Conservation (phyloP, 2,888 invertebrate genomes). For the Petrolisthes cinctipes region DNA sequence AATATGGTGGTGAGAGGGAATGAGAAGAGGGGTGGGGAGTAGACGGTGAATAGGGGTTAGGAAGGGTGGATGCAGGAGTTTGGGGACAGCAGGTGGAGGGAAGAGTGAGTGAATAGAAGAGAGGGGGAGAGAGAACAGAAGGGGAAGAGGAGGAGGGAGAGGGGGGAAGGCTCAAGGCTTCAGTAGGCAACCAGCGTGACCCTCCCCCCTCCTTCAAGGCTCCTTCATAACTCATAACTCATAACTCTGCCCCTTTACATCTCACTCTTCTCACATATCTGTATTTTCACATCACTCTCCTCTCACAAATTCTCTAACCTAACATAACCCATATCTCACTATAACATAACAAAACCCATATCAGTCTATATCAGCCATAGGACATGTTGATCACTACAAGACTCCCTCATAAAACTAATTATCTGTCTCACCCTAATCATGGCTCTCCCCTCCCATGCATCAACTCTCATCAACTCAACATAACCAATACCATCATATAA, state of each 20-base stretch:
- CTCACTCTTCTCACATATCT: neutral
- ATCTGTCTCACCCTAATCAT: too few species aligned
- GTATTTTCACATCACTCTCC: neutral
- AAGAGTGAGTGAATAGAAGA: neutral
- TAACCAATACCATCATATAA: neutral
- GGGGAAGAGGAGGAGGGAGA: neutral
- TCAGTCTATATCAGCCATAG: too few species aligned
- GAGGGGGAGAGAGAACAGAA: neutral
- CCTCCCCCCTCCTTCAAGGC: neutral
- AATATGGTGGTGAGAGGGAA: neutral
- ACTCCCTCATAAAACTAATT: too few species aligned
- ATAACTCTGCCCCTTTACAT: neutral
- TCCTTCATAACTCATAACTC: neutral
- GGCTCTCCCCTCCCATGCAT: neutral
- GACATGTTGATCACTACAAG: too few species aligned
- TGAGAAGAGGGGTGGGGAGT: neutral
- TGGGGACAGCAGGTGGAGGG: neutral
- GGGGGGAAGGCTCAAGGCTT: neutral
- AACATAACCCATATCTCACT: too few species aligned
- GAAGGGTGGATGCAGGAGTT: neutral
- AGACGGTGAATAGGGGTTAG: neutral
- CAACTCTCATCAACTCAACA: neutral
- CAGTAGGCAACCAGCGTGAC: neutral
- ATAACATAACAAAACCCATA: too few species aligned
- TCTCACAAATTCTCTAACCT: neutral